Percentiles rank a stretch among this genome's conserved stretches.
Conservation (phyloP, 2,888 invertebrate species). For the Strigamia crassipes region DNA sequence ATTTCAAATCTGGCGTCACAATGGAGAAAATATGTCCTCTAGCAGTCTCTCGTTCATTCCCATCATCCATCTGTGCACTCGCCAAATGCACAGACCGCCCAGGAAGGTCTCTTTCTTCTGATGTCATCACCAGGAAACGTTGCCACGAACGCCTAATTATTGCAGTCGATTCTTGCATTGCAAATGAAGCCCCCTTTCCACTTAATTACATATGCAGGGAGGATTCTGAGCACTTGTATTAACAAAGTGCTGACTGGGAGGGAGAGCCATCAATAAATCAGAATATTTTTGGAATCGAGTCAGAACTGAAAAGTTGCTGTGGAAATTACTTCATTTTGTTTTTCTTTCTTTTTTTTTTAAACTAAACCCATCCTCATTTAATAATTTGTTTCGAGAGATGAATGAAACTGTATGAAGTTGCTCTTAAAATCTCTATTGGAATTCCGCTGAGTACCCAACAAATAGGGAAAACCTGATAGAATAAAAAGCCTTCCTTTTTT, state of each 20-base stretch:
- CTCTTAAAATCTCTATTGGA: constrained; percentile 35
- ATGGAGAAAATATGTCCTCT: no score
- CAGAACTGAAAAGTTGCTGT: constrained; percentile 7
- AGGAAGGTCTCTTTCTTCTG: constrained; percentile 8
- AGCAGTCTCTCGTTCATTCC: no score
- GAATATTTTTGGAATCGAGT: not conserved
- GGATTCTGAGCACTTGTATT: constrained; percentile 27
- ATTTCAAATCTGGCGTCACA: no score
- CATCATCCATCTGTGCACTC: not conserved
- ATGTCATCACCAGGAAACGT: constrained; percentile 28
- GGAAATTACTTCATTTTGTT: not conserved
- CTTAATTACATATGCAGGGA: constrained; percentile 22
- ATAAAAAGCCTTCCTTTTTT: constrained; percentile 34
- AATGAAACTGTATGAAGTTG: constrained; percentile 8
- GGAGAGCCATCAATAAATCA: constrained; percentile 3
- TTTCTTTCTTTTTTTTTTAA: not conserved
- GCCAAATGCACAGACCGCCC: constrained; percentile 31
- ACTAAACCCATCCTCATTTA: not conserved
- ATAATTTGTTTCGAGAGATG: not conserved
- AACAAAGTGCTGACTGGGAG: constrained; percentile 32
- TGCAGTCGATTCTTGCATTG: constrained; percentile 36
- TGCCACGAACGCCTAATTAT: constrained; percentile 12
- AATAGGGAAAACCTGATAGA: constrained; percentile 38
- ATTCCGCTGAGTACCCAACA: constrained; percentile 31
- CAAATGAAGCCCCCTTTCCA: constrained; percentile 25